phyloP scores from a whole-genome alignment of 2,888 invertebrate species.

The Lepidocyrtoides sp. region DNA sequence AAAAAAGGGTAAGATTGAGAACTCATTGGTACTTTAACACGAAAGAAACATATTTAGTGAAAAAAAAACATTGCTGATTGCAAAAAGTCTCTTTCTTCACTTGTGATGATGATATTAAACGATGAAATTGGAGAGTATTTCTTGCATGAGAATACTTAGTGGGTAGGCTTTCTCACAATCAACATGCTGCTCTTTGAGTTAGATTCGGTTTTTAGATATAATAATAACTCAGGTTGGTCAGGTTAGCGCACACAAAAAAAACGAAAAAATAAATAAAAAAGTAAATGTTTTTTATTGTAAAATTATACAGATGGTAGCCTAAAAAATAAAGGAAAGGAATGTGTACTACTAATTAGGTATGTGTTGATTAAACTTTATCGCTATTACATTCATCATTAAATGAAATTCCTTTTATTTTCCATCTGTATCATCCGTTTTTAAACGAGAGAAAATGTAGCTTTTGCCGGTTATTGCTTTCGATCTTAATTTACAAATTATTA shows the following conservation, averaged over 20 bases:
- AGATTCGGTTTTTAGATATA: neutral
- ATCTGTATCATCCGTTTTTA: too few species aligned
- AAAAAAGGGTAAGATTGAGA: too few species aligned
- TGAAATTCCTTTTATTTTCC: too few species aligned
- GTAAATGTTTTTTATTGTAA: slow-evolving; percentile 9
- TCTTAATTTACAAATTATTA: too few species aligned
- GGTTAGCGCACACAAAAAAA: neutral
- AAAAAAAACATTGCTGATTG: slow-evolving; percentile 22
- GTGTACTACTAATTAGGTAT: neutral
- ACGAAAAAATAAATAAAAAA: neutral
- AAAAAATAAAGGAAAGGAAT: neutral
- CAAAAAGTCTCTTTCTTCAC: slow-evolving; percentile 42
- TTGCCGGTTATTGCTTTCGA: too few species aligned
- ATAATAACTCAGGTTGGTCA: neutral
- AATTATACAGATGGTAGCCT: neutral
- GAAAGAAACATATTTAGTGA: too few species aligned
- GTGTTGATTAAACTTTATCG: too few species aligned
- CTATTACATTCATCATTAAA: too few species aligned
- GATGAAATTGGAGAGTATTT: neutral
- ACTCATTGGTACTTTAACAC: too few species aligned
- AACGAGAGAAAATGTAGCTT: too few species aligned
- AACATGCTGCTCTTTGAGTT: neutral
- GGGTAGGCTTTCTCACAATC: slow-evolving; percentile 33
- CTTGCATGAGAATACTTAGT: slow-evolving; percentile 53
- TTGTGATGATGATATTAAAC: slow-evolving; percentile 27